Percentiles rank a stretch among this genome's conserved stretches.
Evolutionary conservation across 1,140 invertebrate species (phyloP).

Genomic region (Drosophila burlai): DNA sequence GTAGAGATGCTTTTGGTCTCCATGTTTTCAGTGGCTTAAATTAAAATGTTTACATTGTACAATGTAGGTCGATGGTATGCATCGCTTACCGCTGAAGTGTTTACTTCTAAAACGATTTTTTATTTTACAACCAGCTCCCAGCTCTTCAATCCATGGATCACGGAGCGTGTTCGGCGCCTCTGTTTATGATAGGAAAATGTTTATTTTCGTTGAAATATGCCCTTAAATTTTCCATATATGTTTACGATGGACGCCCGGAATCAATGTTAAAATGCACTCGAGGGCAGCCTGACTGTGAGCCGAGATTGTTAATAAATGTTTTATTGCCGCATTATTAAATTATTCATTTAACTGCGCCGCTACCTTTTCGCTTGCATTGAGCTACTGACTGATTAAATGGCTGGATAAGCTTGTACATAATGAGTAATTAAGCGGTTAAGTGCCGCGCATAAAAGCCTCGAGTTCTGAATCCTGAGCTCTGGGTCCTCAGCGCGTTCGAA

Average conservation of each 20-base stretch:
- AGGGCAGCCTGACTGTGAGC: conserved; percentile 8
- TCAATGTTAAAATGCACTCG: conserved; percentile 33
- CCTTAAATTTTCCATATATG: conserved; percentile 35
- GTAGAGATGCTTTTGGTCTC: background rate
- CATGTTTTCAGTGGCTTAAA: background rate
- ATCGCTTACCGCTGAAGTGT: conserved; percentile 1
- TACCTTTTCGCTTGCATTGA: conserved; percentile 44
- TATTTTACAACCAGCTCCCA: conserved; percentile 19
- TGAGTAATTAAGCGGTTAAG: conserved; percentile 55
- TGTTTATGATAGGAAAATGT: conserved; percentile 42
- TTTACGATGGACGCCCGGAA: conserved; percentile 23
- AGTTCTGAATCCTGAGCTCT: conserved; percentile 5
- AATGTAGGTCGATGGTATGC: conserved; percentile 3
- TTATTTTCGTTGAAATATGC: conserved; percentile 30
- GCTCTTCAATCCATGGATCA: conserved; percentile 20
- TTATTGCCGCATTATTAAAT: conserved; percentile 46
- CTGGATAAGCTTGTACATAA: conserved; percentile 44
- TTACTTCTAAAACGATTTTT: background rate
- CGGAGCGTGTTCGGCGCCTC: background rate
- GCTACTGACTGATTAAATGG: conserved; percentile 41
- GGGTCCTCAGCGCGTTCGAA: background rate
- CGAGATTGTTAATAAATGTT: conserved; percentile 50
- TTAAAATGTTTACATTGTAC: conserved; percentile 13
- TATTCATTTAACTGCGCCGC: conserved; percentile 41
- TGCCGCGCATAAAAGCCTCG: conserved; percentile 40